phyloP scores from a whole-genome alignment of 2,113 vertebrate genomes.

The Eclectus roratus region DNA sequence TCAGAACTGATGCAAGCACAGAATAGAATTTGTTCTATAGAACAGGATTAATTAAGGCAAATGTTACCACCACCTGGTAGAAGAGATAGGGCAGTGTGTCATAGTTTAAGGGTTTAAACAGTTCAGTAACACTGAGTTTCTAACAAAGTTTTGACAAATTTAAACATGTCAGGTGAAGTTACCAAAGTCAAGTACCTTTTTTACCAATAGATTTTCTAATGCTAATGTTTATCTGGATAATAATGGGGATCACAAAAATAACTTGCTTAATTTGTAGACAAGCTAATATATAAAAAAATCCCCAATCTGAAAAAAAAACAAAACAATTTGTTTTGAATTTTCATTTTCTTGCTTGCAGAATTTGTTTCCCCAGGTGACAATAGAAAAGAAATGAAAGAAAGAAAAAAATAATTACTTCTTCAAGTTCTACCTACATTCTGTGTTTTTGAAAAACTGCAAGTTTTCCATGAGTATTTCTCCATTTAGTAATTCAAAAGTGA shows the following conservation, averaged over 20 bases:
- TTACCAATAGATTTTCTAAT: not conserved
- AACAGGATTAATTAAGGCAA: not conserved
- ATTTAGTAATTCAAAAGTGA: not conserved
- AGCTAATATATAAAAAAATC: not conserved
- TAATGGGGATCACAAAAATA: not conserved
- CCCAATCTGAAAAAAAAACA: not conserved
- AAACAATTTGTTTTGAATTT: not conserved
- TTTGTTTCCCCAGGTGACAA: fast-evolving
- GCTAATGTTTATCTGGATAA: not conserved
- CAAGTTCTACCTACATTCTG: not conserved
- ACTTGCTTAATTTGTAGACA: not conserved
- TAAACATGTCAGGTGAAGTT: not conserved
- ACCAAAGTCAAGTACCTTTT: not conserved
- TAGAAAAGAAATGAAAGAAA: not conserved
- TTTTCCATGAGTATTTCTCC: not conserved
- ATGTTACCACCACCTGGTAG: not conserved
- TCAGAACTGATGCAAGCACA: not conserved
- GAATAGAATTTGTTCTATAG: not conserved
- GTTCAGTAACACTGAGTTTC: not conserved
- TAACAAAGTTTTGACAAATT: not conserved
- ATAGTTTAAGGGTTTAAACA: not conserved
- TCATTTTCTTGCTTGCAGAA: not conserved
- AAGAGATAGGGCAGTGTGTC: not conserved
- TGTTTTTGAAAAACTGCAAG: not conserved
- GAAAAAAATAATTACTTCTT: not conserved